Evolutionary conservation across 2,113 vertebrate species (phyloP), one percentile per base, ranked within the genome.

Genomic region (Takifugu bimaculatus): DNA sequence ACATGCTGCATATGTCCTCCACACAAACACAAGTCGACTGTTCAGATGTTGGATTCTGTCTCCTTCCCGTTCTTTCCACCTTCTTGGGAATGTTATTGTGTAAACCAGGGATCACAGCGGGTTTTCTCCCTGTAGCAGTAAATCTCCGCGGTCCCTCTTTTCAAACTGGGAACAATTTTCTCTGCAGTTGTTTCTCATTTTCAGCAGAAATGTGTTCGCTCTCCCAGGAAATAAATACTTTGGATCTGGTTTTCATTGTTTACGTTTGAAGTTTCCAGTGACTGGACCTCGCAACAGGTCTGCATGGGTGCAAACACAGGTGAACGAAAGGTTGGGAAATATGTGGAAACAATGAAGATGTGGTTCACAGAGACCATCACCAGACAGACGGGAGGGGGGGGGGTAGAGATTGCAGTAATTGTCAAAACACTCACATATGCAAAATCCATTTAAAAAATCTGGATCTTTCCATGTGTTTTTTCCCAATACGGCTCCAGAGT

Each of bases 121-220:
- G 57, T 57, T 32, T 60, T 57, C 57, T 47, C 69, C 50, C 44
- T 60, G 48, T 47, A 70, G 63, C 66, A 63, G 45, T 75, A 50
- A 64, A 77, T 44, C 45, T 54, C 60, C 65, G 51, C 50, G 28
- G 29, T 5, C 15, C 27, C 2, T 13, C 48, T 4, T 5, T 20
- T 43, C n/a, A 67, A 75, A 80, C 81, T 79, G 77, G 72, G 39
- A 81, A 63, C 74, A 69, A 76, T 81, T 80, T 85, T 80, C 75
- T 63, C 15, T n/a, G 66, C 78, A 86, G 75, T 87, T 84, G 78
- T 87, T 86, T 84, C 64, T 75, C 76, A 86, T 85, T 72, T 78
- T 59, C 55, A 25, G 27, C 52, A 69, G 75, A 64, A 75, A 43
- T 64, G 64, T 50, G 50, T 70, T 75, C 71, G 53, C 76, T 72